These are phyloP conservation scores for Drosophila koepferae DNA, from an alignment of 2,888 invertebrate species.

Conservation along the genomic window DNA sequence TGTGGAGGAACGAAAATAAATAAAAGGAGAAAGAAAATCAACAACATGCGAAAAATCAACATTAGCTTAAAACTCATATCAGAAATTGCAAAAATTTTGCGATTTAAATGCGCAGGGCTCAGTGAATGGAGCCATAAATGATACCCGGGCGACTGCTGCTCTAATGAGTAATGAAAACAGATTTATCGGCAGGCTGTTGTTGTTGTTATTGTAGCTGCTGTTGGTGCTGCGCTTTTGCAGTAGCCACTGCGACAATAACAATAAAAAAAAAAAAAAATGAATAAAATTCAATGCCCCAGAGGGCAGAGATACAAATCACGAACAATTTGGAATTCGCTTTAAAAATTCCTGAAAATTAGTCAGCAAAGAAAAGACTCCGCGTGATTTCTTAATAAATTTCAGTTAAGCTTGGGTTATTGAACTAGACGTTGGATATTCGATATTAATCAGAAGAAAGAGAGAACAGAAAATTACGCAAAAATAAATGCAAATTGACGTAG, in stretches of 20 bases:
- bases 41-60: conserved; percentile 13
- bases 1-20: background rate
- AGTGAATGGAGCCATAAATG: conserved; percentile 31
- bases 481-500: conserved; percentile 24
- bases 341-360: conserved; percentile 43
- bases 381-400: conserved; percentile 49
- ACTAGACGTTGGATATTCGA: conserved; percentile 22
- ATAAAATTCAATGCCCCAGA: conserved; percentile 31
- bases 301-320: conserved; percentile 50
- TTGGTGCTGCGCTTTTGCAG: conserved; percentile 26
- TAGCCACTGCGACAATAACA: conserved; percentile 36
- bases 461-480: background rate
- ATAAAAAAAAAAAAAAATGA: conserved; percentile 6
- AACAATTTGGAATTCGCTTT: conserved; percentile 36
- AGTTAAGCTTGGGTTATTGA: conserved; percentile 50
- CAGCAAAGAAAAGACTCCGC: conserved; percentile 36
- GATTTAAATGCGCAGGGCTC: conserved; percentile 31
- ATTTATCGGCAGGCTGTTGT: conserved; percentile 39
- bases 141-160: conserved; percentile 29
- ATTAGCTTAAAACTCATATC: conserved; percentile 7
- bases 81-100: conserved; percentile 7
- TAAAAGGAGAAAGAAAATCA: conserved; percentile 1
- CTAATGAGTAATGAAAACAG: conserved; percentile 57
- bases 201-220: background rate
- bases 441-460: background rate